Percentiles rank a stretch among this genome's conserved stretches.
Conservation (phyloP, 1,140 invertebrate species). For the Ridgeia piscesae region DNA sequence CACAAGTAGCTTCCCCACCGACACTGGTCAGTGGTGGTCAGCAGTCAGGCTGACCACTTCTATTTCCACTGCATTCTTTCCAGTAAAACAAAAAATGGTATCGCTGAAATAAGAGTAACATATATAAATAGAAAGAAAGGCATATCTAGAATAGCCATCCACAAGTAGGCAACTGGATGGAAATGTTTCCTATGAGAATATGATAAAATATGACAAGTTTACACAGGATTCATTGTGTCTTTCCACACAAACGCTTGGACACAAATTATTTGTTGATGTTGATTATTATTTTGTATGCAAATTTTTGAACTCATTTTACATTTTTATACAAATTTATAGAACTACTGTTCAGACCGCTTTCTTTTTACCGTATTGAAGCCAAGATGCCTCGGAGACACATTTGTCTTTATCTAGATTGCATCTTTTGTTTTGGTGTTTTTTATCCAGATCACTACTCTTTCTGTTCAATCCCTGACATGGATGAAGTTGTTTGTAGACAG, state of each 20-base stretch:
- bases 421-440: no score
- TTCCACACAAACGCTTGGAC: not conserved
- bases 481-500: no score
- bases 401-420: no score
- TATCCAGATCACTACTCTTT: no score
- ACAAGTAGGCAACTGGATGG: no score
- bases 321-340: not conserved
- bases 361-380: no score
- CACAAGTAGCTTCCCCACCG: conserved; percentile 45
- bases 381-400: no score
- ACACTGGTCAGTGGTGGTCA: conserved; percentile 41
- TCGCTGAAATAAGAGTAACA: not conserved
- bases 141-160: no score
- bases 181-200: no score
- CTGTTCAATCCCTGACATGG: no score
- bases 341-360: no score
- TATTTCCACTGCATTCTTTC: not conserved
- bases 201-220: not conserved
- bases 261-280: not conserved
- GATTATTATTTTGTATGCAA: not conserved
- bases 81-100: not conserved
- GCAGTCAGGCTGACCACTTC: not conserved
- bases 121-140: no score
- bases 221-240: not conserved
- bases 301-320: not conserved